These are phyloP conservation scores for Drosophila borborema DNA, from an alignment of 2,888 invertebrate species.

Conservation along the genomic window DNA sequence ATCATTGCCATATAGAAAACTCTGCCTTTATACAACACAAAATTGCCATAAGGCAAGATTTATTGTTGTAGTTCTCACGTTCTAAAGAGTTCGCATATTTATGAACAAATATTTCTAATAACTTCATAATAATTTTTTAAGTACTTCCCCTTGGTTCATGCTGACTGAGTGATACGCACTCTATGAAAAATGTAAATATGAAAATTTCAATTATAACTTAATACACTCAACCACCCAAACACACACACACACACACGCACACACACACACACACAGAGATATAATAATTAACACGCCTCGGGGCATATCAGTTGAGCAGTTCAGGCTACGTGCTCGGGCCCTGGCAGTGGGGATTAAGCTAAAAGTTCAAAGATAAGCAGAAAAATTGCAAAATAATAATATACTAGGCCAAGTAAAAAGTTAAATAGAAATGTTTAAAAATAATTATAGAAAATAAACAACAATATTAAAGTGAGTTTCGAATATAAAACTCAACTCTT, in stretches of 20 bases:
- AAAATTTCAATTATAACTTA: constrained; percentile 8
- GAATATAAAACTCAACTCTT: constrained; percentile 35
- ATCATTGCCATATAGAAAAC: too few relatives aligned
- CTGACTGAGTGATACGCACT: too few relatives aligned
- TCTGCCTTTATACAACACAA: too few relatives aligned
- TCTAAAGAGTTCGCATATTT: background rate
- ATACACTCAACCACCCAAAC: background rate
- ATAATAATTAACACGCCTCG: constrained; percentile 15
- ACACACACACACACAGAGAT: background rate
- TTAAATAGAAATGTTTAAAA: constrained; percentile 33
- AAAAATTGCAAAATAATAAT: constrained; percentile 39
- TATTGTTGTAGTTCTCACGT: too few relatives aligned
- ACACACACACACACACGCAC: background rate
- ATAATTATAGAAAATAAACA: constrained; percentile 27
- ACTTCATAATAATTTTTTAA: background rate
- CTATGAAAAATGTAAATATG: background rate
- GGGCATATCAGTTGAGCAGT: constrained; percentile 11
- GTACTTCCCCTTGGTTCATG: background rate
- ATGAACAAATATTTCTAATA: background rate
- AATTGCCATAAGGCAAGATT: too few relatives aligned
- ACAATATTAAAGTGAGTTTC: constrained; percentile 1
- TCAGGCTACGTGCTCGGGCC: constrained; percentile 46
- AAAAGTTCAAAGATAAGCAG: constrained; percentile 32
- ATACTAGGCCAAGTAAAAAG: constrained; percentile 38
- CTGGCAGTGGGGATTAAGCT: constrained; percentile 48